Evolutionary conservation across 2,113 vertebrate species (phyloP).

Genomic region (Onychostruthus taczanowskii): DNA sequence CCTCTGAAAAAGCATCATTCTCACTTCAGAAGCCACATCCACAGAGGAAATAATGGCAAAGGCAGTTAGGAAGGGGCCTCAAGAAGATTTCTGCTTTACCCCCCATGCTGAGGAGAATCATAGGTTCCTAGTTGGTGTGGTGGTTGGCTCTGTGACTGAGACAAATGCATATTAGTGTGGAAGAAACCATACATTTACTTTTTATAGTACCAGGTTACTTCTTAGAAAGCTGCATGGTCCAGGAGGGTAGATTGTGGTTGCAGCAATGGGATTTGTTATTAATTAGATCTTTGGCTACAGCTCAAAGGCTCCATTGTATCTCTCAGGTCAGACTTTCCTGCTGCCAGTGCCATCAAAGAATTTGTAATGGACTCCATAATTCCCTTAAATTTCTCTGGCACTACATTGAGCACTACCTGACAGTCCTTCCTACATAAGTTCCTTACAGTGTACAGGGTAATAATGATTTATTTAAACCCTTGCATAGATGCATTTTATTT

Average conservation of each 20-base stretch:
- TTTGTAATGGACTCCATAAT: neutral
- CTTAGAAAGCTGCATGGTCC: neutral
- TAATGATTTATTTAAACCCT: neutral
- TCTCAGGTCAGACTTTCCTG: neutral
- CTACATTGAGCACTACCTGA: neutral
- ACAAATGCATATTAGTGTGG: neutral
- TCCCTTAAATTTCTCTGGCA: neutral
- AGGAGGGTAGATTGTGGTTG: neutral
- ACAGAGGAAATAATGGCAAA: neutral
- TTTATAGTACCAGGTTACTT: neutral
- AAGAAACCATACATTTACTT: neutral
- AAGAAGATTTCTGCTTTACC: neutral
- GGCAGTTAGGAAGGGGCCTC: neutral
- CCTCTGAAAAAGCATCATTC: neutral
- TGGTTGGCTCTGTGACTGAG: neutral
- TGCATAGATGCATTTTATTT: neutral
- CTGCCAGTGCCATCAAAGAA: neutral
- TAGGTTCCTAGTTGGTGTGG: too few species aligned
- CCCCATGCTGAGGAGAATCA: neutral
- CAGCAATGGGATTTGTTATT: neutral
- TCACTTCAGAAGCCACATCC: neutral
- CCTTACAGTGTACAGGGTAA: neutral
- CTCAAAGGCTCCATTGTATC: slow-evolving; percentile 11
- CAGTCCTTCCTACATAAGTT: neutral
- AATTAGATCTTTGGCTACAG: slow-evolving; percentile 2